Evolutionary conservation across 2,888 invertebrate genomes (phyloP), one percentile per base, ranked within the genome.

Genomic region (Drosophila anomelani): DNA sequence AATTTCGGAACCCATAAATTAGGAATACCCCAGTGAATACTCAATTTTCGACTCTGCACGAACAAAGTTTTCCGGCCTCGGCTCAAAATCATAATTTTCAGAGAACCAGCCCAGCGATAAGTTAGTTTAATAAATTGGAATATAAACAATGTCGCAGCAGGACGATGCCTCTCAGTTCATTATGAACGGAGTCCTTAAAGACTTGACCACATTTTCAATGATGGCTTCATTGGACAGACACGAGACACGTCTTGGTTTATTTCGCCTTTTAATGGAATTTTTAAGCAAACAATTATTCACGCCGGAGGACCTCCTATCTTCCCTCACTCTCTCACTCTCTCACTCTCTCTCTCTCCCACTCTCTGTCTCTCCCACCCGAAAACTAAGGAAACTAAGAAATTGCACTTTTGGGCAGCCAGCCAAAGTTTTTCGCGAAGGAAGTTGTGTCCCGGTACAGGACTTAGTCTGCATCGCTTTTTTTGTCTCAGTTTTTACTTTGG

Each of bases 231-330:
- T 32, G 17, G 43, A 32, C 29, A 17, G 47, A 36, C 13, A 7
- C 7, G 15, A 64, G 69, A 23, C 71, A 59, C 60, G 71, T 59
- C 61, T 26, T 44, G 60, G 13, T 44, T 60, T 58, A 54, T 59
- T 70, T 60, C 55, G 54, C 23, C 56, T 53, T 73, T 73, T 66
- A 74, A 74, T 74, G 57, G 66, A 74, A 74, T 74, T 74, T 74
- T 59, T 64, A 74, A 60, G 66, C 74, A 60, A 74, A 74, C 74
- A 74, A 74, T 73, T 73, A 73, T 73, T 64, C 55, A 59, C 73
- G 51, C 73, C 59, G 17, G 49, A 13, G 12, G 20, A 49, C 66
- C 20, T 23, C 39, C 36, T 47, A 6, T 6, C 4, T 41, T 8
- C 4, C 10, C 39, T n/a, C 8, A 26, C 4, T 23, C 26, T 13